Conservation (phyloP, 2,888 invertebrate species). For the Tetrapedia diversipes region DNA sequence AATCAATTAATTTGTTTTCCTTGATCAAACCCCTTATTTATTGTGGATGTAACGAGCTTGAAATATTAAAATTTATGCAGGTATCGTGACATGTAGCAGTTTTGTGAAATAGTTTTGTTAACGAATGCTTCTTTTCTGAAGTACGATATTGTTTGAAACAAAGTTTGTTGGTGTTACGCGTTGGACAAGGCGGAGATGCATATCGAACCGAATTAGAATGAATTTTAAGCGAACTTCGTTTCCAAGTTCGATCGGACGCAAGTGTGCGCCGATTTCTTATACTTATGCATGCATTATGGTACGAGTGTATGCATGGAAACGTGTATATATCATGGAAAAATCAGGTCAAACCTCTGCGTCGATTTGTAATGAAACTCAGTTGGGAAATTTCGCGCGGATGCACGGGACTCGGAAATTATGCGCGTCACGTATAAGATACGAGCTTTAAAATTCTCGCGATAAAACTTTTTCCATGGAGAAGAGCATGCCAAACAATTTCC, state of each 20-base stretch:
- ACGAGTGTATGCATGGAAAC: background rate
- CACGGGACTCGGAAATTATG: conserved; percentile 17
- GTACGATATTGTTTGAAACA: background rate
- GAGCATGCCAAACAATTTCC: background rate
- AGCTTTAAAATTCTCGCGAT: conserved; percentile 9
- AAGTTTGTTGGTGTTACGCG: background rate
- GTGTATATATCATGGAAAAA: conserved; percentile 20
- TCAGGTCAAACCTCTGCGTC: conserved; percentile 43
- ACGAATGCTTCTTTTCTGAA: no score
- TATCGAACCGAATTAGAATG: background rate
- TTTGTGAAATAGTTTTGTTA: no score
- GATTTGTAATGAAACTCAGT: conserved; percentile 41
- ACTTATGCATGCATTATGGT: background rate
- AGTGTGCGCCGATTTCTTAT: background rate
- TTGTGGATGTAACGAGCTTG: no score
- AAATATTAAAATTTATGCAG: no score
- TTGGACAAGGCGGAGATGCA: background rate
- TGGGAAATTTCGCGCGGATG: conserved; percentile 37
- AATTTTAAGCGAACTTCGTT: conserved; percentile 16
- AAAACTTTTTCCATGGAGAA: background rate
- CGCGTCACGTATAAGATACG: conserved; percentile 1
- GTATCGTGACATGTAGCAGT: no score
- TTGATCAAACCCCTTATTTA: no score
- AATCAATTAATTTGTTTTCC: no score
- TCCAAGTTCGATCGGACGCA: conserved; percentile 2